Evolutionary conservation across 2,113 vertebrate species (phyloP), one percentile per base, ranked within the genome.

Genomic region (Lonchura striata): DNA sequence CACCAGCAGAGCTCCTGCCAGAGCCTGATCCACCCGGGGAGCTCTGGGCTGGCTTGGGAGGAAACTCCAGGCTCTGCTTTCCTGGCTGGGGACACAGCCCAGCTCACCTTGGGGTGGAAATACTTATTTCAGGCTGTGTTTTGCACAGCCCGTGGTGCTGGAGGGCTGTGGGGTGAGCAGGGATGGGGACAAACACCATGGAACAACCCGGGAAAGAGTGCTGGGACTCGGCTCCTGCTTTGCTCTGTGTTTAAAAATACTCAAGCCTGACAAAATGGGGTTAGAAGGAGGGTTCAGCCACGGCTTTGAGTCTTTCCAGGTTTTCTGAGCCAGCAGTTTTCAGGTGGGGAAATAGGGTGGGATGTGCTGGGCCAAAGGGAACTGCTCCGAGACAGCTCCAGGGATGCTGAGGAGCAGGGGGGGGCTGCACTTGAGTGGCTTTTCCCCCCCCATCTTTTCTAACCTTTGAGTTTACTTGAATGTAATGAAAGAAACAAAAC

Each of bases 211-310:
- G 25, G 21, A 2, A 13, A 33, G 16, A 65, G 59, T 30, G 53
- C 24, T 8, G 81, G 6, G 82, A 4, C 79, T 44, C 59, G 0
- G 66, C 71, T 56, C 77, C 15, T 10, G 81, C 74, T 89, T 63
- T 24, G 42, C 90, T 90, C 82, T 10, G 86, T 4, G 47, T 77
- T 95, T 88, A 94, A 96, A 95, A 96, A 96, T 95, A 93, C 88
- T 49, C 89, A 2, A 44, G 69, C 65, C 89, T 96, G 96, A 90
- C 92, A 86, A 94, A 95, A 93, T 54, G 90, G 88, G 96, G 92
- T 93, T 96, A 86, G 87, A 47, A 86, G 72, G 82, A 91, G 89
- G 77, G 30, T 81, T 83, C 86, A 56, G 75, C 82, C 60, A 1
- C 1, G 72, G 70, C 15, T 72, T 82, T 75, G 83, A 11, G n/a